phyloP scores from a whole-genome alignment of 2,797 vertebrate genomes.

The Danio tinwini region DNA sequence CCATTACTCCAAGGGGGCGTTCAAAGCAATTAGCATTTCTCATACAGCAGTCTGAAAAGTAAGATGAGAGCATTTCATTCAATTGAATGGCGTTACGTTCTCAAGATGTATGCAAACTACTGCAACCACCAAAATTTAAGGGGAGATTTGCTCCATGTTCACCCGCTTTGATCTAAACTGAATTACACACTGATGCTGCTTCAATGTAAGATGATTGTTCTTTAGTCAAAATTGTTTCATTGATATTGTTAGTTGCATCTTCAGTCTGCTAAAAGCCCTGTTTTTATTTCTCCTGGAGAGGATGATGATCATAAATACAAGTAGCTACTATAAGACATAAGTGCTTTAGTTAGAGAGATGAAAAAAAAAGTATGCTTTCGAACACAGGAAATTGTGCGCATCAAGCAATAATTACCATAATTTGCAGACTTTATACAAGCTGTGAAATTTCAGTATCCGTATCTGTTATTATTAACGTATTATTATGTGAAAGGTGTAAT shows the following conservation, averaged over 20 bases:
- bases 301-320: no score
- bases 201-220: slow-evolving; percentile 26
- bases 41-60: slow-evolving; percentile 59
- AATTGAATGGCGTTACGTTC: slow-evolving; percentile 53
- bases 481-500: background rate
- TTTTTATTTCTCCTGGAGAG: background rate
- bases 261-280: slow-evolving; percentile 18
- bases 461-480: background rate
- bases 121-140: slow-evolving; percentile 25
- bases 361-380: background rate
- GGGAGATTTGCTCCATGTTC: slow-evolving; percentile 52
- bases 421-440: no score
- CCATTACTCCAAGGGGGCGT: slow-evolving; percentile 67
- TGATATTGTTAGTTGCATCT: slow-evolving; percentile 14
- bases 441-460: background rate
- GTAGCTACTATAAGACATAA: slow-evolving; percentile 12
- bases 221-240: background rate
- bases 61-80: slow-evolving; percentile 58
- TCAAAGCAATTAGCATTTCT: slow-evolving; percentile 66
- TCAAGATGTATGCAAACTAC: slow-evolving; percentile 38
- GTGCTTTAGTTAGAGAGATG: slow-evolving; percentile 17
- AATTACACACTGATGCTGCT: slow-evolving; percentile 22
- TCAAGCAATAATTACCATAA: slow-evolving; percentile 17
- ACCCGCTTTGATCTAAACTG: slow-evolving; percentile 41
- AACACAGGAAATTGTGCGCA: slow-evolving; percentile 2